Base-by-base conservation (phyloP, 2,113 vertebrate species). In the Grus americana region DNA sequence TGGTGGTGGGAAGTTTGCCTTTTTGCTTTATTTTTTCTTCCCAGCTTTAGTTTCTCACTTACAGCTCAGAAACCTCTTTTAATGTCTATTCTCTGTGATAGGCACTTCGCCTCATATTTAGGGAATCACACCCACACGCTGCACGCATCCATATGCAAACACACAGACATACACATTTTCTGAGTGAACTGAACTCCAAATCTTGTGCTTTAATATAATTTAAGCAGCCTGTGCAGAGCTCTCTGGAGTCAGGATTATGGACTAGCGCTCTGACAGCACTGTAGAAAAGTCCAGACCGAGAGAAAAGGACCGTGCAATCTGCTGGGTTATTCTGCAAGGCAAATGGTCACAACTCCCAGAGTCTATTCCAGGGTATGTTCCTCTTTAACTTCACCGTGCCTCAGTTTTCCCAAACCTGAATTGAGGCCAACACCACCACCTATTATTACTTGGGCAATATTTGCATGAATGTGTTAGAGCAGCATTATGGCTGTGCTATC, bases 11-110 rank as follows among this genome's bases (percentile, higher is more conserved):
- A 78, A 93, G 38, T 29, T 49, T 90, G 79, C 38, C 78, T 57
- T 74, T 93, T 78, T 78, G 30, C 34, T 80, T 85, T 55, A 38
- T 66, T 61, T 81, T 86, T 82, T 20, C 57, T 72, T 85, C 50
- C 52, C 55, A 62, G 73, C 50, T 93, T 96, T 93, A 49, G 57
- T 96, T 97, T 97, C 94, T 95, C 91, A 93, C 94, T 97, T 93
- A 86, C 79, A 93, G 73, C 95, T 97, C 76, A 95, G 79, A 95
- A 97, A 92, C 76, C 62, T 67, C 73, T 93, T 97, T 97, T 97
- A 97, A 91, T 54, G 86, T 92, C 85, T 93, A 87, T 79, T 95
- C 84, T 75, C 66, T 82, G 80, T 93, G 91, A 90, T 80, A 97
- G 78, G 86, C 86, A 93, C 62, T 93, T 96, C 3, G 21, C 50